Evolutionary conservation across 1,140 invertebrate species (phyloP).

Genomic region (Macrobrachium nipponense): DNA sequence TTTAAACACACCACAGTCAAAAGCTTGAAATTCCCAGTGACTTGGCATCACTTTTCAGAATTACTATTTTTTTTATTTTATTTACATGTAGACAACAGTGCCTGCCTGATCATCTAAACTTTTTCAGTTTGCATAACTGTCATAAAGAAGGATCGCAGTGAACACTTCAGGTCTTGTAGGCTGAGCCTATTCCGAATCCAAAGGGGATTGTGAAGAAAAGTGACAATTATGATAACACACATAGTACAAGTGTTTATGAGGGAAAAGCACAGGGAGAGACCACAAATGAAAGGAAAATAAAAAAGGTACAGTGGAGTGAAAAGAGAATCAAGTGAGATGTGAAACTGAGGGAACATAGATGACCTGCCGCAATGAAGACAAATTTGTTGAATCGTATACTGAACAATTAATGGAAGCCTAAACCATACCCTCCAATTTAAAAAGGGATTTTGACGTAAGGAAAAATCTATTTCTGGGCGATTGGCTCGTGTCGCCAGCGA

Average conservation of each 20-base stretch:
- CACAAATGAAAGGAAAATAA: background rate
- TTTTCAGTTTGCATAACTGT: background rate
- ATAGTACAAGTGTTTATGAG: background rate
- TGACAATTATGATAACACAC: too few relatives aligned
- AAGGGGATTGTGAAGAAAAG: background rate
- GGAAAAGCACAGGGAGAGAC: background rate
- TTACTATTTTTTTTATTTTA: slow-evolving; percentile 11
- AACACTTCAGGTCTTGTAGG: background rate
- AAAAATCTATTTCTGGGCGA: too few relatives aligned
- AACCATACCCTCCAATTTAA: too few relatives aligned
- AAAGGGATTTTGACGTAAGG: too few relatives aligned
- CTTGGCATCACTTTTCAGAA: background rate
- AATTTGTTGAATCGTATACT: background rate
- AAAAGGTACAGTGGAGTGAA: background rate
- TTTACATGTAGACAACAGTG: background rate
- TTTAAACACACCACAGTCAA: background rate
- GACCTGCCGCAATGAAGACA: background rate
- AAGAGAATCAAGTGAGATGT: background rate
- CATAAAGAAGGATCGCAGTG: background rate
- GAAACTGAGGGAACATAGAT: background rate
- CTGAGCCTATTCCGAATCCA: background rate
- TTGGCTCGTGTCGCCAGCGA: too few relatives aligned
- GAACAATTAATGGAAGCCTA: background rate
- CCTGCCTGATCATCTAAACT: background rate
- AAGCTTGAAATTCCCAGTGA: background rate